Conservation (phyloP, 2,888 invertebrate genomes). For the Cosmia pyralina region DNA sequence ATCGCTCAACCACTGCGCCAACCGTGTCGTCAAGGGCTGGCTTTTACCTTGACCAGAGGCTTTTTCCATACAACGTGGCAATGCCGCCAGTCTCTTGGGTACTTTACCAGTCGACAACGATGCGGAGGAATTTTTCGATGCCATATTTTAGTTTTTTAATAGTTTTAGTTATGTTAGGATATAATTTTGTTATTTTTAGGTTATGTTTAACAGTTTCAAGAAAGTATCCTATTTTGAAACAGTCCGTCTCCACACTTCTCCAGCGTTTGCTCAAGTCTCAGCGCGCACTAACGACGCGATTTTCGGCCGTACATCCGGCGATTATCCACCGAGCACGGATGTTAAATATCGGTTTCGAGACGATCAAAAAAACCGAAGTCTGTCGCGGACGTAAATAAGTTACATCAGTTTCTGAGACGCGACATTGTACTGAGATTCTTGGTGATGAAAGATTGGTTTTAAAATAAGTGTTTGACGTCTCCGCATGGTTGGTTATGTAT, state of each 20-base stretch:
- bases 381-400: slow-evolving; percentile 48
- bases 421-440: slow-evolving; percentile 27
- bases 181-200: too few species aligned
- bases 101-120: too few species aligned
- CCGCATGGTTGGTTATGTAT: background rate
- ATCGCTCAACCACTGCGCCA: too few species aligned
- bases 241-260: slow-evolving; percentile 19
- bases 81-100: too few species aligned
- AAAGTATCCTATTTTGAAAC: too few species aligned
- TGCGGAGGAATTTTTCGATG: too few species aligned
- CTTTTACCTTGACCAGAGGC: too few species aligned
- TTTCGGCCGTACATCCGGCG: slow-evolving; percentile 79
- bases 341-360: slow-evolving; percentile 61
- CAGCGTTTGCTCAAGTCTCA: slow-evolving; percentile 42
- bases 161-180: too few species aligned
- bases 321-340: slow-evolving; percentile 71
- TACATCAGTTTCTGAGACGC: slow-evolving; percentile 36
- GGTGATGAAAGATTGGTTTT: slow-evolving; percentile 37
- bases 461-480: slow-evolving; percentile 17
- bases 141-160: too few species aligned
- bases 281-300: slow-evolving; percentile 71
- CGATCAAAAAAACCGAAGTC: slow-evolving; percentile 50
- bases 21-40: too few species aligned
- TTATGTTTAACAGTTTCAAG: too few species aligned
- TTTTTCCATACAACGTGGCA: too few species aligned